A percentile compares a stretch with the other conserved stretches of the same genome.
Conservation (phyloP, 1,140 invertebrate genomes). For the Drosophila miranda region DNA sequence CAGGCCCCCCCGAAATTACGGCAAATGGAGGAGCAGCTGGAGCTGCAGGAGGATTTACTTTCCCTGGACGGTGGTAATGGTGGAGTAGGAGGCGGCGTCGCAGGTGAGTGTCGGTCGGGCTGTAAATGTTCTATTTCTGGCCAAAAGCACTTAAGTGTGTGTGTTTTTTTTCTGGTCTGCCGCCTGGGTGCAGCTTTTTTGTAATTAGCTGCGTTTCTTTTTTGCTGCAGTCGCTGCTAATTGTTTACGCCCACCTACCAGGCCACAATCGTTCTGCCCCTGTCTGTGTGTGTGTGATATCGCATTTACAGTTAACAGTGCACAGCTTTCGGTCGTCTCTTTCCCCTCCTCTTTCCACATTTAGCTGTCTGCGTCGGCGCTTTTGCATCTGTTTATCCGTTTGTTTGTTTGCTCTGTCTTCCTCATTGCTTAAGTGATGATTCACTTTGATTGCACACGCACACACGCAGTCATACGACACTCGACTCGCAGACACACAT, state of each 20-base stretch:
- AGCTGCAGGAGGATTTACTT: slow-evolving; percentile 53
- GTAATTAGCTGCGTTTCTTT: slow-evolving; percentile 26
- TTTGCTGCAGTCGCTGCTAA: slow-evolving; percentile 42
- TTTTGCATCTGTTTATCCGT: slow-evolving; percentile 41
- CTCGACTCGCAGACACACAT: not conserved
- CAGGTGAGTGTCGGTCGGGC: slow-evolving; percentile 25
- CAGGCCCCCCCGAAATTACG: slow-evolving; percentile 7
- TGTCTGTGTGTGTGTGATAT: slow-evolving; percentile 27
- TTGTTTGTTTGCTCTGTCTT: slow-evolving; percentile 53
- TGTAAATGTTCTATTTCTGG: slow-evolving; percentile 38
- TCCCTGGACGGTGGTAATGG: slow-evolving; percentile 23
- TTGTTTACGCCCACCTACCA: slow-evolving; percentile 71
- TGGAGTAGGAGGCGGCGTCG: slow-evolving; percentile 5
- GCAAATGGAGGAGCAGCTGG: slow-evolving; percentile 45
- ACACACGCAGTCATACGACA: slow-evolving; percentile 26
- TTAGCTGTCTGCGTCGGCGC: slow-evolving; percentile 50
- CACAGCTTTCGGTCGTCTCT: slow-evolving; percentile 5
- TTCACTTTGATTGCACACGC: slow-evolving; percentile 63
- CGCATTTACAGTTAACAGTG: slow-evolving; percentile 4
- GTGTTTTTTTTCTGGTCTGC: slow-evolving; percentile 25
- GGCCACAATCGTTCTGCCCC: slow-evolving; percentile 1
- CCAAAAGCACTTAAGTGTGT: slow-evolving; percentile 44
- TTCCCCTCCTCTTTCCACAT: slow-evolving; percentile 2
- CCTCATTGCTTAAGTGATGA: slow-evolving; percentile 68
- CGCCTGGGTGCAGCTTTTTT: slow-evolving; percentile 48